Evolutionary conservation across 2,113 vertebrate genomes (phyloP), one percentile per base, ranked within the genome.

Genomic region (Hippocampus mohnikei): DNA sequence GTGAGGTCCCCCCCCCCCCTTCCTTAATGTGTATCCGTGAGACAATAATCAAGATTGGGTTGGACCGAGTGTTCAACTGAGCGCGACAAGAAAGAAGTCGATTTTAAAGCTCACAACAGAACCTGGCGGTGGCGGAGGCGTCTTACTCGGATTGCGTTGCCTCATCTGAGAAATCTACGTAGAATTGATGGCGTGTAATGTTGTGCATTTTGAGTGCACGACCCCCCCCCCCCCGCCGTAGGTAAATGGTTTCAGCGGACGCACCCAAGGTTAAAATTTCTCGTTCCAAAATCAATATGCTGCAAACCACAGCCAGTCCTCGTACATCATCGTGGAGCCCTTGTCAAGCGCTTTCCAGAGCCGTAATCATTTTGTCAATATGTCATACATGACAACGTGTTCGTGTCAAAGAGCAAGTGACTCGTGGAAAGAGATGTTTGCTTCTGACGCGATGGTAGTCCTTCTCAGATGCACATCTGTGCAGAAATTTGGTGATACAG

Each of bases 11-110:
- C 81, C 3, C 29, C 3, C 29, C 76, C 33, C 66, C 5, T 81
- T 72, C 60, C 59, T 65, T 85, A 84, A 80, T 85, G 76, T 82
- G 71, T 62, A 71, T 68, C 75, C 71, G 63, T 56, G 77, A 82
- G 80, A 85, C 71, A n/a, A 40, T 56, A 40, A 73, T 23, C 13
- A 48, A 69, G 69, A 73, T 71, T 67, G 67, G 29, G 37, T 46
- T 65, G 66, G 82, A 53, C 79, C 77, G 80, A 71, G 75, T 76
- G 76, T 81, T 82, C 81, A 87, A 71, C 65, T 42, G 8, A 73
- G 56, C 71, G 77, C 74, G 63, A 78, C 58, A 52, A 77, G 69
- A 64, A 74, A 64, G 55, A 70, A 68, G 12, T 23, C 29, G 11
- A 63, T 44, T 64, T 64, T 68, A 42, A 59, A 40, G 65, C 67